phyloP scores from a whole-genome alignment of 2,888 invertebrate species.

The Silvanus unidentatus region DNA sequence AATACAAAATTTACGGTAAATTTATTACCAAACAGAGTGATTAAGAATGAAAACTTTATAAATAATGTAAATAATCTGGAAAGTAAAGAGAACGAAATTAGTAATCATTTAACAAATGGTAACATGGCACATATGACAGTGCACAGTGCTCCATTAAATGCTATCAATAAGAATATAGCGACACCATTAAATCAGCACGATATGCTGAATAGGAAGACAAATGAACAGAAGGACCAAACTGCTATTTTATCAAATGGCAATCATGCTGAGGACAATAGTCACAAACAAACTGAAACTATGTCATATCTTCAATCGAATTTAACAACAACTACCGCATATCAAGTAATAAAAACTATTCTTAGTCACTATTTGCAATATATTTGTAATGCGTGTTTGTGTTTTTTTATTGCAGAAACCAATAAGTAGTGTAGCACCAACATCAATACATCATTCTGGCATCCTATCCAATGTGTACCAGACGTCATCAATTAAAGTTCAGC shows the following conservation, averaged over 20 bases:
- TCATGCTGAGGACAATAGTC: conserved; percentile 9
- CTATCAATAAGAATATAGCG: conserved; percentile 61
- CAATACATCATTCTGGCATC: conserved; percentile 62
- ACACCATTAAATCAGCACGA: conserved; percentile 57
- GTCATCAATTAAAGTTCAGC: conserved; percentile 74
- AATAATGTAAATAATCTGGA: conserved; percentile 27
- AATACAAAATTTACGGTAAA: conserved; percentile 76
- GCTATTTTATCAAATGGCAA: conserved; percentile 14
- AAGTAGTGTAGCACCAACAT: conserved; percentile 79
- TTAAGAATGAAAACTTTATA: conserved; percentile 16
- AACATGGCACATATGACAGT: conserved; percentile 48
- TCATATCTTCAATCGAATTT: conserved; percentile 18
- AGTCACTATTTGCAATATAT: not conserved
- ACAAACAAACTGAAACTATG: conserved; percentile 20
- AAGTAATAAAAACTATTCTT: conserved; percentile 16
- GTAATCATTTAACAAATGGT: conserved; percentile 29
- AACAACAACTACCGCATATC: conserved; percentile 23
- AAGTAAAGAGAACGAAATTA: conserved; percentile 30
- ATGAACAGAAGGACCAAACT: conserved; percentile 25
- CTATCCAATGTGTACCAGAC: conserved; percentile 75
- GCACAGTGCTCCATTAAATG: conserved; percentile 52
- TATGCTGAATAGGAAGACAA: conserved; percentile 31
- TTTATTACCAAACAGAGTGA: conserved; percentile 44
- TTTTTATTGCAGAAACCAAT: conserved; percentile 64
- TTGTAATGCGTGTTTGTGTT: not conserved